Percentiles rank a stretch among this genome's conserved stretches.
These are phyloP conservation scores for Cyclopterus lumpus DNA, from an alignment of 2,797 vertebrate genomes.

Conservation along the genomic window DNA sequence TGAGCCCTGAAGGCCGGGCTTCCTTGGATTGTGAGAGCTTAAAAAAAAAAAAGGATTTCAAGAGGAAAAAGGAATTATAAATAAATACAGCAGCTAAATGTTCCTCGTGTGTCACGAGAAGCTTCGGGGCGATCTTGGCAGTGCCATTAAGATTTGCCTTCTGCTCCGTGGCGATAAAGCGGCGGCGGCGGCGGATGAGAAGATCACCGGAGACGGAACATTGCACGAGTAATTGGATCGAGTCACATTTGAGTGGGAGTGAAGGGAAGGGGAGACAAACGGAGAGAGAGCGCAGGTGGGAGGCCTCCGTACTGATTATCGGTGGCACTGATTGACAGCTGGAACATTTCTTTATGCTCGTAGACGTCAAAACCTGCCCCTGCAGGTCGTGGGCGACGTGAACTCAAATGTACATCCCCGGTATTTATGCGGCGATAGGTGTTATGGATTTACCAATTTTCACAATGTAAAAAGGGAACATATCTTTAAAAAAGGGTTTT, in stretches of 20 bases:
- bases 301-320: slow-evolving; percentile 54
- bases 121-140: background rate
- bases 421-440: too few species aligned
- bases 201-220: slow-evolving; percentile 37
- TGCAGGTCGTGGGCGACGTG: background rate
- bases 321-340: slow-evolving; percentile 40
- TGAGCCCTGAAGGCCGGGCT: slow-evolving; percentile 66
- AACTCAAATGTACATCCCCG: too few species aligned
- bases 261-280: background rate
- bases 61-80: background rate
- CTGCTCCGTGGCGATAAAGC: slow-evolving; percentile 25
- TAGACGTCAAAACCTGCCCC: slow-evolving; percentile 52
- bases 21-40: slow-evolving; percentile 74
- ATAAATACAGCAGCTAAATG: background rate
- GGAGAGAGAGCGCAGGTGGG: slow-evolving; percentile 49
- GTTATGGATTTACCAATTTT: too few species aligned
- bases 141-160: slow-evolving; percentile 8
- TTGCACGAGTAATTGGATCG: slow-evolving; percentile 64
- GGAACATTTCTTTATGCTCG: slow-evolving; percentile 36
- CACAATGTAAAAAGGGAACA: too few species aligned
- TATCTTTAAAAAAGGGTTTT: too few species aligned
- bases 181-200: slow-evolving; percentile 22
- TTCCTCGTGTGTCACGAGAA: slow-evolving; percentile 20
- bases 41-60: slow-evolving; percentile 29
- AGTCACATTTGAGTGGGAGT: slow-evolving; percentile 63